Base-by-base conservation (phyloP, 1,140 invertebrate genomes). In the Dryas iulia region DNA sequence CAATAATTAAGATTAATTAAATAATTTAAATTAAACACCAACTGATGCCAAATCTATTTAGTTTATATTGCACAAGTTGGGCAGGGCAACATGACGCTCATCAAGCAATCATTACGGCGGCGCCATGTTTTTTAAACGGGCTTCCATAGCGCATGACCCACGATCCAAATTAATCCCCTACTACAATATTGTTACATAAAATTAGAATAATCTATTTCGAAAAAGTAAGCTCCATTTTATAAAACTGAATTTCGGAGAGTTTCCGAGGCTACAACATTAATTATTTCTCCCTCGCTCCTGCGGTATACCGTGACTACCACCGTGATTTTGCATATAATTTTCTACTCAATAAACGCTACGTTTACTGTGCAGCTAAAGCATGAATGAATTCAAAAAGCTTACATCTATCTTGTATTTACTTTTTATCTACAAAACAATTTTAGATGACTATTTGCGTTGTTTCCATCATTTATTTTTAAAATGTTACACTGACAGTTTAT, bases 91-190 rank as follows among this genome's bases (percentile, higher is more conserved):
- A 67, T 81, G 79, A 75, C 77, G 76, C 77, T 83, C 84, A 87
- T 87, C 84, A 87, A 87, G 84, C 80, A 80, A 83, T 86, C 86
- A 87, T 90, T 90, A 89, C 80, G 81, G 73, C 75, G 71, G 87
- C 86, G 83, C 87, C 87, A 90, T 83, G 86, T 90, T 90, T 90
- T 90, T 89, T 83, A 90, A 90, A 90, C 79, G 84, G 83, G 82
- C 82, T 82, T 81, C 76, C 77, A 82, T 81, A 82, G 75, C 81
- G 76, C 79, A 79, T 77, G 82, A 73, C 79, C 73, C 79, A 76
- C 69, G 81, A 81, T 84, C 81, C 76, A 88, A 84, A 83, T 87
- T 85, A 88, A 88, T 86, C 79, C 79, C 76, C 74, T 82, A 83
- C 82, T 82, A 86, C 83, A 79, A 83, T 86, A 79, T 85, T 84